These are phyloP conservation scores for Tineola bisselliella DNA, from an alignment of 2,888 invertebrate genomes.

Conservation along the genomic window DNA sequence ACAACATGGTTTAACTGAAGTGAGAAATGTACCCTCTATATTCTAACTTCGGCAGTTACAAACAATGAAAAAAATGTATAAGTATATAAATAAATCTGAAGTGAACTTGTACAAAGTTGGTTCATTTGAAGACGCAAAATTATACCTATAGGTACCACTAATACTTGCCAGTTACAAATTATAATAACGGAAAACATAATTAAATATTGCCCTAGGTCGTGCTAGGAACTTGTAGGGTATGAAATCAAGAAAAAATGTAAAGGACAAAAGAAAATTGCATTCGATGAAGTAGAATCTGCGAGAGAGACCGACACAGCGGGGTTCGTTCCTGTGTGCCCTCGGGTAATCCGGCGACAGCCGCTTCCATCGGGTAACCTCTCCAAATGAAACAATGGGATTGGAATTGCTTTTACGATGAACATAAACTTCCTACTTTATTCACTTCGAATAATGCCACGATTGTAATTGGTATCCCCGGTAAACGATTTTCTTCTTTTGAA, in stretches of 20 bases:
- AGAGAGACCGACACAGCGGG: background rate
- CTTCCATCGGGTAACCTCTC: conserved; percentile 8
- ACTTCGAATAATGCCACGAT: background rate
- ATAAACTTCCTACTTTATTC: conserved; percentile 12
- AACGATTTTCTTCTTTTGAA: background rate
- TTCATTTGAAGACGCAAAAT: too few species aligned
- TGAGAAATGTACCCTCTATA: too few species aligned
- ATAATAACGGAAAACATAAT: background rate
- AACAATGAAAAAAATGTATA: too few species aligned
- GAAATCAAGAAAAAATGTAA: background rate
- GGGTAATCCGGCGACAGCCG: background rate
- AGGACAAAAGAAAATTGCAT: conserved; percentile 8
- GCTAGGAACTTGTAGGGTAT: background rate
- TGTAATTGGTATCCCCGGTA: background rate
- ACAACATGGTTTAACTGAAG: conserved; percentile 6
- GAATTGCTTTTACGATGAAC: conserved; percentile 7
- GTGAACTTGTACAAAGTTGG: too few species aligned
- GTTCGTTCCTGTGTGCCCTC: background rate
- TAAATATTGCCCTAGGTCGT: background rate
- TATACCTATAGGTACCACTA: too few species aligned
- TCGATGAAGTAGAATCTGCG: conserved; percentile 12
- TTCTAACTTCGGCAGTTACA: too few species aligned
- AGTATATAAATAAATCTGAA: too few species aligned
- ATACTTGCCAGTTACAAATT: background rate
- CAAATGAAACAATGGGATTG: conserved; percentile 10